These are phyloP conservation scores for Fragum fragum DNA, from an alignment of 2,888 invertebrate species.

Conservation along the genomic window DNA sequence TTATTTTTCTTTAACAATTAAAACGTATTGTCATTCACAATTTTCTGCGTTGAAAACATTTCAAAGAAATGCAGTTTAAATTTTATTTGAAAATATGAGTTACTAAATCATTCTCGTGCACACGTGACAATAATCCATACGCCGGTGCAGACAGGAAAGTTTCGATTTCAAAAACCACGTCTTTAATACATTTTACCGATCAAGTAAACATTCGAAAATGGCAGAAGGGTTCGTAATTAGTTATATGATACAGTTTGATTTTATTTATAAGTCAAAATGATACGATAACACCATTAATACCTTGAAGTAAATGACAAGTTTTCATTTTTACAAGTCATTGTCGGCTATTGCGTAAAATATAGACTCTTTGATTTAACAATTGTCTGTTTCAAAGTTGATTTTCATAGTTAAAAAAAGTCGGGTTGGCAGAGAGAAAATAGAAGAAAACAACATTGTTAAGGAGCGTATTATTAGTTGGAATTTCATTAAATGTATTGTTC, in stretches of 20 bases:
- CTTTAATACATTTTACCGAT: constrained; percentile 17
- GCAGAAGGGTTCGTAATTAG: constrained; percentile 56
- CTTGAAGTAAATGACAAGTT: background rate
- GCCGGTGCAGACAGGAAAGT: constrained; percentile 67
- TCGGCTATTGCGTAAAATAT: constrained; percentile 41
- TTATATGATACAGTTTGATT: background rate
- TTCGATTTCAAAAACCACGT: constrained; percentile 58
- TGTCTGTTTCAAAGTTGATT: no score
- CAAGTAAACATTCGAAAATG: constrained; percentile 47
- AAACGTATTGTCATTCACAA: no score
- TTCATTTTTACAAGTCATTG: constrained; percentile 45
- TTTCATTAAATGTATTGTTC: no score
- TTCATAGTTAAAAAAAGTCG: no score
- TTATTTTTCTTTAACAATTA: no score
- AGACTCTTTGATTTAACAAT: no score
- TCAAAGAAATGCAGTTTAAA: no score
- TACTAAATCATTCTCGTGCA: constrained; percentile 37
- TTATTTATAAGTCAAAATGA: background rate
- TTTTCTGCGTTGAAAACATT: no score
- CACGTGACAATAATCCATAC: constrained; percentile 60
- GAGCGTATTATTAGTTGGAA: no score
- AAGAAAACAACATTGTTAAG: no score
- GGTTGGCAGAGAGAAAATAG: no score
- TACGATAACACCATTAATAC: background rate
- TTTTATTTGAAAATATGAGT: no score